Evolutionary conservation across 2,888 invertebrate genomes (phyloP).

Genomic region (Lepidochrysops patricia): DNA sequence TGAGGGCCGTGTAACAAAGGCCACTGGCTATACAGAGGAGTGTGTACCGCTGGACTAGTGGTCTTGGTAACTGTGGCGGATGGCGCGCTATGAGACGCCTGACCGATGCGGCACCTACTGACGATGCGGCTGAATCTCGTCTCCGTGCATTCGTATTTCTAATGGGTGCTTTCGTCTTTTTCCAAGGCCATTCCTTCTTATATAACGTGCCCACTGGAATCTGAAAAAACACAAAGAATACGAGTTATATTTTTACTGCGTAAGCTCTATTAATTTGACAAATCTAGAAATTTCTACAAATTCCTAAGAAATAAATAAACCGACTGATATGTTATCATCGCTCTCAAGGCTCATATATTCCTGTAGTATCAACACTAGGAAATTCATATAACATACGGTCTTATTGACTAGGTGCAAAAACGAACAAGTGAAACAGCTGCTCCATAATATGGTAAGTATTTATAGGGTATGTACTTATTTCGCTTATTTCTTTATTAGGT

Average conservation of each 20-base stretch:
- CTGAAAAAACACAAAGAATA: constrained; percentile 31
- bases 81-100: constrained; percentile 78
- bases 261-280: no score
- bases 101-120: constrained; percentile 85
- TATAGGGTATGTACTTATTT: no score
- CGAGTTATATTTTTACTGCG: not conserved
- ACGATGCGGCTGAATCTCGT: constrained; percentile 81
- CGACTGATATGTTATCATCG: no score
- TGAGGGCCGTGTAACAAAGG: constrained; percentile 77
- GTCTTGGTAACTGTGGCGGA: constrained; percentile 64
- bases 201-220: constrained; percentile 58
- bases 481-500: no score
- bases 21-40: constrained; percentile 75
- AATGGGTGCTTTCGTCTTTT: constrained; percentile 44
- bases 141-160: constrained; percentile 52
- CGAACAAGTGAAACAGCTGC: no score
- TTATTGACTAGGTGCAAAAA: no score
- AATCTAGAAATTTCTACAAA: no score
- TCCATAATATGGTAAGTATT: no score
- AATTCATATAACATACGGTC: no score
- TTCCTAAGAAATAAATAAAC: no score
- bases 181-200: constrained; percentile 69
- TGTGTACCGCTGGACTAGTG: constrained; percentile 63
- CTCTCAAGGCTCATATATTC: no score
- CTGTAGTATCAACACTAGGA: no score